Evolutionary conservation across 2,888 invertebrate genomes (phyloP), one percentile per base, ranked within the genome.

Genomic region (Kryphioiulus occultus): DNA sequence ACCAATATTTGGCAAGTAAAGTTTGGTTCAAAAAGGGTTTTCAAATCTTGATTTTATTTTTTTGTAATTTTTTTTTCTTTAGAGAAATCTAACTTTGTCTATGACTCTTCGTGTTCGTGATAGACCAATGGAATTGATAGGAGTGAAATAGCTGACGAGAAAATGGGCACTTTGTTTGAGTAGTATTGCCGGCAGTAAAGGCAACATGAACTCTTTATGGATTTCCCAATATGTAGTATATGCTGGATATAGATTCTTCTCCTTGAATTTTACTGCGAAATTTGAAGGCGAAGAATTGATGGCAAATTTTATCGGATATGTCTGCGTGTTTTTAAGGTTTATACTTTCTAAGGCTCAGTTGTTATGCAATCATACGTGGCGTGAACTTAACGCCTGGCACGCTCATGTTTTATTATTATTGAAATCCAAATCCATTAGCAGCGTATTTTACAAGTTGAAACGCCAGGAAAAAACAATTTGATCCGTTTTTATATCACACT

Each of bases 121-220:
- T 68, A 10, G 68, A 12, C 68, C 68, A 22, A 26, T 68, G 68
- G 19, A 68, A 68, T 68, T 68, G 68, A 68, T 68, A 68, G 68
- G 68, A 68, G 68, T 68, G 68, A 68, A 68, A 68, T 68, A 68
- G 68, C 68, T 68, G 68, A 68, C 22, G 68, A 68, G 68, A 26
- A 68, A 68, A 68, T 68, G 68, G 68, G 68, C 68, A 68, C 68
- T 68, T 68, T 26, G 68, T 68, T 68, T 68, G 68, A 68, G 68
- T 68, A 68, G 68, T 68, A 68, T 68, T 68, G 68, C 68, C 68
- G 22, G 68, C 26, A 68, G 68, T 68, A 68, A 68, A 22, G 68
- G 68, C 68, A 68, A 68, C 68, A 68, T 68, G 68, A 68, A 68
- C 68, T 68, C 68, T 68, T 68, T 68, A 68, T 68, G 68, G 26